Percentiles rank a stretch among this genome's conserved stretches.
phyloP scores from a whole-genome alignment of 2,797 vertebrate genomes.

The Pipistrellus pygmaeus region DNA sequence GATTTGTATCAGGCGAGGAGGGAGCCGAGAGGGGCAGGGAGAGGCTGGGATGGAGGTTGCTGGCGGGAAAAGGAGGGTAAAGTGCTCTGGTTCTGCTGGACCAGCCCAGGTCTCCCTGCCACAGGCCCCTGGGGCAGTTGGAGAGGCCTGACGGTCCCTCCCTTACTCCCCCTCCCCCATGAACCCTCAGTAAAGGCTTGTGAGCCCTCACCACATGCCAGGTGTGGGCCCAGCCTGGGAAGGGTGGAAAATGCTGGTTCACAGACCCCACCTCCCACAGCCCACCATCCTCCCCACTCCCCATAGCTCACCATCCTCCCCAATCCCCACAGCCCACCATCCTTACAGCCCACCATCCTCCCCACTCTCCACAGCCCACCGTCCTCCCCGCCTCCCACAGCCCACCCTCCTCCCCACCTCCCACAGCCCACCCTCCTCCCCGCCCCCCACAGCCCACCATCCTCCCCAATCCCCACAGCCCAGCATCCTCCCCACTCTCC shows the following conservation, averaged over 20 bases:
- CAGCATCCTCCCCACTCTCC: no score
- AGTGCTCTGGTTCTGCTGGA: rapidly evolving
- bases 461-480: no score
- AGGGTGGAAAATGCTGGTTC: neutral
- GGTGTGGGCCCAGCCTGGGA: no score
- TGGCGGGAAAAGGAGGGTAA: neutral
- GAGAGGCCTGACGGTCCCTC: neutral
- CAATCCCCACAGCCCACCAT: no score
- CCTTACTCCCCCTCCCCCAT: neutral
- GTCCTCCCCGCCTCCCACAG: no score
- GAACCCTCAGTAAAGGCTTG: neutral
- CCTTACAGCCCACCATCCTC: no score
- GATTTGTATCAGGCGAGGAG: slow-evolving; percentile 77
- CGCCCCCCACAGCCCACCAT: no score
- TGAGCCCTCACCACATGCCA: neutral
- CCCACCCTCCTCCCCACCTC: neutral
- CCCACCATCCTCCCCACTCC: no score
- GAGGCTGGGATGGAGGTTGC: neutral
- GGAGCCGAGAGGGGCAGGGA: slow-evolving; percentile 54
- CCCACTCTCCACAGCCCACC: no score
- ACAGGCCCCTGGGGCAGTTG: neutral
- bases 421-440: no score
- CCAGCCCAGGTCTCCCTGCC: neutral
- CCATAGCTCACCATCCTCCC: no score
- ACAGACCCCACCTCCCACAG: no score